These are phyloP conservation scores for Typhlichthys eigenmanni DNA, from an alignment of 2,797 vertebrate species.

Conservation along the genomic window DNA sequence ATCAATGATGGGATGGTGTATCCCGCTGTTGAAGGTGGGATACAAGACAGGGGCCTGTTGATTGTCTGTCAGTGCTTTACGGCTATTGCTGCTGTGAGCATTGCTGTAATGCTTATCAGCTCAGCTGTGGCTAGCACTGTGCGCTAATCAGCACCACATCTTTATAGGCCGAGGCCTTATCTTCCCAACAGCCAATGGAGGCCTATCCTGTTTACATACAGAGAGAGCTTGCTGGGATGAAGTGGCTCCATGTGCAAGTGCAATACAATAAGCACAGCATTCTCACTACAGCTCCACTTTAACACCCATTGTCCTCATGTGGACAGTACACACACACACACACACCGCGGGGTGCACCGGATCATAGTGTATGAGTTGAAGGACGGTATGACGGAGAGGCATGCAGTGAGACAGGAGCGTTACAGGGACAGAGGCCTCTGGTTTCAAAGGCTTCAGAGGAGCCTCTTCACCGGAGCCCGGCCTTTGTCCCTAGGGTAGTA, in stretches of 20 bases:
- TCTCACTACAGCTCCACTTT: slow-evolving; percentile 43
- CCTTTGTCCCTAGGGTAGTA: slow-evolving; percentile 63
- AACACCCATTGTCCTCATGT: slow-evolving; percentile 43
- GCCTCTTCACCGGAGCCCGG: slow-evolving; percentile 29
- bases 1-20: slow-evolving; percentile 6
- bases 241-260: slow-evolving; percentile 8
- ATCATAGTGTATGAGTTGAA: slow-evolving; percentile 12
- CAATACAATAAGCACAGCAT: slow-evolving; percentile 24
- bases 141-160: slow-evolving; percentile 59
- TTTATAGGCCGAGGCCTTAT: slow-evolving; percentile 60
- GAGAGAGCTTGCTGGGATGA: slow-evolving; percentile 16
- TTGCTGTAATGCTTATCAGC: slow-evolving; percentile 50
- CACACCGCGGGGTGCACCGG: slow-evolving; percentile 2
- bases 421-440: slow-evolving; percentile 43
- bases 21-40: too few relatives aligned
- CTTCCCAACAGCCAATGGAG: slow-evolving; percentile 41
- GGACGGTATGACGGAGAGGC: slow-evolving; percentile 18
- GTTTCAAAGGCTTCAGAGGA: slow-evolving; percentile 59
- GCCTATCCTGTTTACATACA: slow-evolving; percentile 65
- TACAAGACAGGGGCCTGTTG: slow-evolving; percentile 19
- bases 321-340: slow-evolving; percentile 1
- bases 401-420: slow-evolving; percentile 18
- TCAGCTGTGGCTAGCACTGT: slow-evolving; percentile 33
- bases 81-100: slow-evolving; percentile 24
- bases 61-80: slow-evolving; percentile 58